Evolutionary conservation across 53 echinoderm and acorn worm species (phyloP).

Genomic region (Holothuria scabra): DNA sequence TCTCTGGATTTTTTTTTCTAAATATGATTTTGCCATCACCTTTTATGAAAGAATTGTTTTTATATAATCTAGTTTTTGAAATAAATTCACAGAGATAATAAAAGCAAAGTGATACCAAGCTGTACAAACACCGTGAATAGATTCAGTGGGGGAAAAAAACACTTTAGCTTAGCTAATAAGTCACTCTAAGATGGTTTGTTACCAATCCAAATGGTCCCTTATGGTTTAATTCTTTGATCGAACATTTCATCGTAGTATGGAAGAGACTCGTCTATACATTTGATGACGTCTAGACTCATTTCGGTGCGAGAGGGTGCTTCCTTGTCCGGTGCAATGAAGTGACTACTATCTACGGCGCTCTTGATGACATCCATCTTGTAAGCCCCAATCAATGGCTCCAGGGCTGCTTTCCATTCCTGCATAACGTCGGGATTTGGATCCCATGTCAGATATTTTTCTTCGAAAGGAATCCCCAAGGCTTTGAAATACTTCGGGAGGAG

Average conservation of each 20-base stretch:
- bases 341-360: neutral
- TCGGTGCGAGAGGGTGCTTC: neutral
- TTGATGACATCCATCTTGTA: neutral
- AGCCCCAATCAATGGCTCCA: neutral
- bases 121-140: too few relatives aligned
- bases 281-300: neutral
- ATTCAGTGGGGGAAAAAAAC: too few relatives aligned
- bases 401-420: constrained; percentile 2
- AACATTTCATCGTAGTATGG: constrained; percentile 12
- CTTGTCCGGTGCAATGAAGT: neutral
- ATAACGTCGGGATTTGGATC: neutral
- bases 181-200: too few relatives aligned
- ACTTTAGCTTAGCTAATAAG: too few relatives aligned
- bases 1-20: too few relatives aligned
- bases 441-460: constrained; percentile 15
- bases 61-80: too few relatives aligned
- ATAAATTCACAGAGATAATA: too few relatives aligned
- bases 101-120: too few relatives aligned
- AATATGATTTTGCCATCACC: too few relatives aligned
- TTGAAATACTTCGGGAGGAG: constrained; percentile 2
- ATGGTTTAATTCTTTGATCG: neutral
- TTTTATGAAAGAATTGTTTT: too few relatives aligned
- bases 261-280: neutral
- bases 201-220: too few relatives aligned
- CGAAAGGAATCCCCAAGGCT: neutral